These are phyloP conservation scores for Triops cancriformis DNA, from an alignment of 1,140 invertebrate species.

Conservation along the genomic window DNA sequence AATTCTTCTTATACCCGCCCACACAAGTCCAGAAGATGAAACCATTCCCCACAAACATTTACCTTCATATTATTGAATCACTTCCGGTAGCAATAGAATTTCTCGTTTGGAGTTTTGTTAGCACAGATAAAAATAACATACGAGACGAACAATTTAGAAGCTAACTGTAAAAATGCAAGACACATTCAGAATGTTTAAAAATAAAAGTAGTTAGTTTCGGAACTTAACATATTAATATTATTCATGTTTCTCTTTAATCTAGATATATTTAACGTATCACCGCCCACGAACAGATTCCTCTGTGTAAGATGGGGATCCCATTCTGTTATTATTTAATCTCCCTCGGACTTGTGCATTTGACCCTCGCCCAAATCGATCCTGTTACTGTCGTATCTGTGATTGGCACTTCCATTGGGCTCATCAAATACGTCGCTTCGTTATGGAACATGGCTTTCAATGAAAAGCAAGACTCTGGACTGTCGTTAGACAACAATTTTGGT, in stretches of 20 bases:
- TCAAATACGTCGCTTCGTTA: constrained; percentile 23
- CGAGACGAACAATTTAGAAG: too few species aligned
- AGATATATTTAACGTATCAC: neutral
- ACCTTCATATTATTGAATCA: too few species aligned
- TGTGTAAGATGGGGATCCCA: neutral
- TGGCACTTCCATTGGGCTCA: constrained; percentile 19
- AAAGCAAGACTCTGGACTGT: neutral
- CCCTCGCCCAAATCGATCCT: constrained; percentile 19
- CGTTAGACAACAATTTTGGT: neutral
- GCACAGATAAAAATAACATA: too few species aligned
- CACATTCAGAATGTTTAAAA: too few species aligned
- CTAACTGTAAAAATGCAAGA: too few species aligned
- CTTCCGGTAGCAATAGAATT: too few species aligned
- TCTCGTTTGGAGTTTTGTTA: too few species aligned
- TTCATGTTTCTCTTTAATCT: neutral
- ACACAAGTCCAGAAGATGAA: neutral
- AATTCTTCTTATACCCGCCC: neutral
- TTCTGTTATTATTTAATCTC: neutral
- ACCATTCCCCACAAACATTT: neutral
- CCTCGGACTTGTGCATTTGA: neutral
- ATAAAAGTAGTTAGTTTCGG: neutral
- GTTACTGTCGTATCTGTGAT: constrained; percentile 21
- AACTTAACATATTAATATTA: too few species aligned
- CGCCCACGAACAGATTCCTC: neutral
- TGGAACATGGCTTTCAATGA: constrained; percentile 24